These are phyloP conservation scores for Danio kyathit DNA, from an alignment of 2,797 vertebrate species.

Conservation along the genomic window DNA sequence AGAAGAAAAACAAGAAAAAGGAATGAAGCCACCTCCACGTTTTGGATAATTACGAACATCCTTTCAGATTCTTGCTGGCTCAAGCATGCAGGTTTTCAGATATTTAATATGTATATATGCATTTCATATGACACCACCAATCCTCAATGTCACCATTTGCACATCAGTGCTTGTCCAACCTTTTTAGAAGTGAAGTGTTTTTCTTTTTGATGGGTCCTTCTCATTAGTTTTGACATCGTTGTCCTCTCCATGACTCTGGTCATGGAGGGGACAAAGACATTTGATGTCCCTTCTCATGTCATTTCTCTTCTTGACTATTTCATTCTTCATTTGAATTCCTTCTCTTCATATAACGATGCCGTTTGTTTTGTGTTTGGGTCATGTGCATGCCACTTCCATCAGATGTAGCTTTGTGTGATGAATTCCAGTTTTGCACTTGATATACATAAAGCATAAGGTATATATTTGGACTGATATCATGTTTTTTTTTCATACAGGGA, in stretches of 20 bases:
- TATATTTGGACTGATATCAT: neutral
- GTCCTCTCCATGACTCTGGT: neutral
- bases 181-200: neutral
- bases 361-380: neutral
- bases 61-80: constrained; percentile 20
- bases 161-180: neutral
- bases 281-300: neutral
- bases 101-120: constrained; percentile 7
- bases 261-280: too few species aligned
- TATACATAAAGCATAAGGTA: neutral
- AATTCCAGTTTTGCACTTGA: neutral
- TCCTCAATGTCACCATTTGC: neutral
- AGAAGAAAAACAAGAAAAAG: constrained; percentile 65
- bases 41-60: neutral
- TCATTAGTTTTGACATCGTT: neutral
- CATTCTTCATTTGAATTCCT: neutral
- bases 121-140: neutral
- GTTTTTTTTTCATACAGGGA: constrained; percentile 78
- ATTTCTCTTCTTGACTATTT: neutral
- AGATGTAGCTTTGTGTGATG: constrained; percentile 12
- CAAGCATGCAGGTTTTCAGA: constrained; percentile 21
- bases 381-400: neutral
- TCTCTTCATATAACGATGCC: neutral
- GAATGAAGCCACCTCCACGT: constrained; percentile 23
- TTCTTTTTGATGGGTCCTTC: neutral